These are phyloP conservation scores for Troilus luridus DNA, from an alignment of 2,888 invertebrate genomes.

Conservation along the genomic window DNA sequence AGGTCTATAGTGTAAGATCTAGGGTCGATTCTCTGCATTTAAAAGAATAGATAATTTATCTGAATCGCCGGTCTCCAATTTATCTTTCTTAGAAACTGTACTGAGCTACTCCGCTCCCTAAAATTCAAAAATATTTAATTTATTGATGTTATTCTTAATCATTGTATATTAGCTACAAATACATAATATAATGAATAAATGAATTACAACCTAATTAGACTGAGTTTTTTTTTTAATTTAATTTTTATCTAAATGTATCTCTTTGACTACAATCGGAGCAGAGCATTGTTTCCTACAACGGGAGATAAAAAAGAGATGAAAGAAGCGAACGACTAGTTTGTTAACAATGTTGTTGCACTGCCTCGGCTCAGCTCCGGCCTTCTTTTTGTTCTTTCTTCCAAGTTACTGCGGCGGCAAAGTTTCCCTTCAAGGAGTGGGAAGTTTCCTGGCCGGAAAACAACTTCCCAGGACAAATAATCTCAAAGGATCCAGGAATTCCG, in stretches of 20 bases:
- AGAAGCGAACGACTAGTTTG: neutral
- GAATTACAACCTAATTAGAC: neutral
- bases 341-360: neutral
- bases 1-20: too few relatives aligned
- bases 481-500: neutral
- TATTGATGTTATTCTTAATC: too few relatives aligned
- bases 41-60: too few relatives aligned
- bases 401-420: slow-evolving; percentile 27
- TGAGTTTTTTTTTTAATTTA: neutral
- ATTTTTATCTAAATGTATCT: neutral
- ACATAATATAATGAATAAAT: too few relatives aligned
- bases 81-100: too few relatives aligned
- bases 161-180: too few relatives aligned
- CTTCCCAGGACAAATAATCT: slow-evolving; percentile 26
- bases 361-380: neutral
- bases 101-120: too few relatives aligned
- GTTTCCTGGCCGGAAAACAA: neutral
- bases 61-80: too few relatives aligned
- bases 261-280: neutral
- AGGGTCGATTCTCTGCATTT: too few relatives aligned
- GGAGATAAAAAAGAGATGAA: slow-evolving; percentile 1
- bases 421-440: neutral
- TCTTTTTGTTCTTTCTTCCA: slow-evolving; percentile 21
- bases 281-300: neutral
- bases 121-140: too few relatives aligned